These are phyloP conservation scores for Heliconius himera DNA, from an alignment of 1,140 invertebrate species.

Conservation along the genomic window DNA sequence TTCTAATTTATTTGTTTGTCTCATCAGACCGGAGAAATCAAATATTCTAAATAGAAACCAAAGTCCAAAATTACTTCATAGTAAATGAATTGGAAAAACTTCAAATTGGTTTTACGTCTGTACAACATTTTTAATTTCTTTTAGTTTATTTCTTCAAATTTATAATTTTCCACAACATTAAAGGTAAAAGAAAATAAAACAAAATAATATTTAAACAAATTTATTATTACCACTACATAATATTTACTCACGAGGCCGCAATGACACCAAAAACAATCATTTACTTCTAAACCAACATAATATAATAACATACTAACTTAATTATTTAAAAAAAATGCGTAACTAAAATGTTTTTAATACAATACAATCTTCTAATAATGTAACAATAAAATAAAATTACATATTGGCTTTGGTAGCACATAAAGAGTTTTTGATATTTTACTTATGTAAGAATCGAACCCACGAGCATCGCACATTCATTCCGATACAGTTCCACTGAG, in stretches of 20 bases:
- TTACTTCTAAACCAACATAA: background rate
- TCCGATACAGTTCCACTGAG: too few relatives aligned
- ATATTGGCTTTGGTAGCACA: background rate
- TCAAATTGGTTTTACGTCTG: too few relatives aligned
- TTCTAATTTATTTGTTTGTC: too few relatives aligned
- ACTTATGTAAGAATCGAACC: background rate
- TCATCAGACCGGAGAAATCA: too few relatives aligned
- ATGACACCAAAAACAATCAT: slow-evolving; percentile 8
- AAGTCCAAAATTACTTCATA: too few relatives aligned
- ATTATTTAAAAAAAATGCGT: slow-evolving; percentile 1
- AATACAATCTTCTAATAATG: background rate
- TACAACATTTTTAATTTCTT: too few relatives aligned
- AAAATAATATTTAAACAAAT: background rate
- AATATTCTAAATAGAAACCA: too few relatives aligned
- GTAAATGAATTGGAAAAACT: too few relatives aligned
- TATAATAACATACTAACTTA: background rate
- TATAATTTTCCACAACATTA: too few relatives aligned
- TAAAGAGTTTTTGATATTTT: background rate
- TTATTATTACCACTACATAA: background rate
- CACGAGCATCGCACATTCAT: too few relatives aligned
- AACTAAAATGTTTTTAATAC: background rate
- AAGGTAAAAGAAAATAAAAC: background rate
- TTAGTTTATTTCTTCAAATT: too few relatives aligned
- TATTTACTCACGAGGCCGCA: background rate
- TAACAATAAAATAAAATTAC: background rate